phyloP scores from a whole-genome alignment of 2,113 vertebrate species.

The Desmodus rotundus region DNA sequence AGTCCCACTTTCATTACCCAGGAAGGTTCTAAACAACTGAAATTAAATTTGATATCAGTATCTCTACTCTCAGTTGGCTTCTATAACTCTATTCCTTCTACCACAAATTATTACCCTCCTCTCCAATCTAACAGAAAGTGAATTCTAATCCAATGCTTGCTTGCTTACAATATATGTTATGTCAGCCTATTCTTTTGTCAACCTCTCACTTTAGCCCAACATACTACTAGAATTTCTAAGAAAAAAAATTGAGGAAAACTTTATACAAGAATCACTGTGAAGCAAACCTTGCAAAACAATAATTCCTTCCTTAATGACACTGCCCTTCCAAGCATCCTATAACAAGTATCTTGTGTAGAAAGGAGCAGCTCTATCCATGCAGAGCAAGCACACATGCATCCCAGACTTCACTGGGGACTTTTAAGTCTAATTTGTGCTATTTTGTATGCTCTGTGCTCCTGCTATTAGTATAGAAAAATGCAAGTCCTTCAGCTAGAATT shows the following conservation, averaged over 20 bases:
- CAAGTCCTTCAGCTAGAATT: neutral
- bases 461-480: neutral
- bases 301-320: neutral
- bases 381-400: neutral
- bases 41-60: neutral
- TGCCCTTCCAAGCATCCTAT: neutral
- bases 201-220: neutral
- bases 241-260: neutral
- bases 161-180: neutral
- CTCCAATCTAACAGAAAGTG: neutral
- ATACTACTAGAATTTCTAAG: neutral
- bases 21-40: neutral
- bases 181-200: neutral
- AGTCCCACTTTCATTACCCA: neutral
- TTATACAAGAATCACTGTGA: neutral
- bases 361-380: neutral
- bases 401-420: neutral
- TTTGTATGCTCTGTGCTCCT: neutral
- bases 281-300: neutral
- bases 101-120: neutral
- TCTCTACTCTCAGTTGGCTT: neutral
- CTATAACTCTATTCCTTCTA: neutral
- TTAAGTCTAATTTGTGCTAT: neutral
- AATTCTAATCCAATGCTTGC: neutral
- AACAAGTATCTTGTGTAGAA: neutral